These are phyloP conservation scores for Vombatus ursinus DNA, from an alignment of 2,113 vertebrate genomes.

Conservation along the genomic window DNA sequence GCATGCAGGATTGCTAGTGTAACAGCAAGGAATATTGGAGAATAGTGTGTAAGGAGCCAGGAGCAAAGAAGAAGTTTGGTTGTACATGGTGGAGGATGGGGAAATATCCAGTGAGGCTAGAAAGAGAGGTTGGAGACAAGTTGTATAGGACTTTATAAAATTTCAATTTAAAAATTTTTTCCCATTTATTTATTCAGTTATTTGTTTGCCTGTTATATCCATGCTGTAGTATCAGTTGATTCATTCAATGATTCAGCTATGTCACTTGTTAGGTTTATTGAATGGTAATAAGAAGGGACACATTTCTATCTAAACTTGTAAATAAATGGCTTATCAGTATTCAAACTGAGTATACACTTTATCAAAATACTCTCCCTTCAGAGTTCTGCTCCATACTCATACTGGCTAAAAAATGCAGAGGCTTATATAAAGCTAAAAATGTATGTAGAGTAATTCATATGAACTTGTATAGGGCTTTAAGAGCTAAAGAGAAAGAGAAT, in stretches of 20 bases:
- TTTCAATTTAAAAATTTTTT: too few species aligned
- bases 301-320: neutral
- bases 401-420: neutral
- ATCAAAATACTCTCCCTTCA: neutral
- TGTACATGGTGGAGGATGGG: too few species aligned
- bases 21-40: too few species aligned
- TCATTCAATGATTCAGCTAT: neutral
- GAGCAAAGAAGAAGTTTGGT: too few species aligned
- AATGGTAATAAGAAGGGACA: neutral
- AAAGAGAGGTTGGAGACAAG: too few species aligned
- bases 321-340: neutral
- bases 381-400: neutral
- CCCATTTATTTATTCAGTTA: neutral
- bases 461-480: neutral
- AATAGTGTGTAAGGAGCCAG: too few species aligned
- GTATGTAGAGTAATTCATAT: neutral
- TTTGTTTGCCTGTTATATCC: neutral
- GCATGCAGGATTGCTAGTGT: too few species aligned
- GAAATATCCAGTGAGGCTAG: too few species aligned
- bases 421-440: neutral
- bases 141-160: too few species aligned
- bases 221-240: neutral
- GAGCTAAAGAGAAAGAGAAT: neutral
- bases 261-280: neutral
- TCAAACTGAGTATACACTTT: neutral